These are phyloP conservation scores for Calonectris borealis DNA, from an alignment of 2,113 vertebrate genomes.

Conservation along the genomic window DNA sequence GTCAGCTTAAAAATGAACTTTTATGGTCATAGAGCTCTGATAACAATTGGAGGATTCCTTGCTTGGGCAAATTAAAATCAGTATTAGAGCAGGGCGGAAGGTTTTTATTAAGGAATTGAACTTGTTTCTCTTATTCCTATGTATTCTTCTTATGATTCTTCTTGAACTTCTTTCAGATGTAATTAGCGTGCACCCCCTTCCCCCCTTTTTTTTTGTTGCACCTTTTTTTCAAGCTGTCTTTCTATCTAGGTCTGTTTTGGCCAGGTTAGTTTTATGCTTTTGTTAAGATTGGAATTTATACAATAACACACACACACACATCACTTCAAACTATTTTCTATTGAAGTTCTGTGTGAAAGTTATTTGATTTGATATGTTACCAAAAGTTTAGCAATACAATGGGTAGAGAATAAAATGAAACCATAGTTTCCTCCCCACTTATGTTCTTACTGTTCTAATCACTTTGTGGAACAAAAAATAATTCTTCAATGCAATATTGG, in stretches of 20 bases:
- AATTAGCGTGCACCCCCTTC: not conserved
- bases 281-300: not conserved
- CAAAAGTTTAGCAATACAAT: not conserved
- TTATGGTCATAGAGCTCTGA: not conserved
- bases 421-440: not conserved
- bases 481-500: rapidly evolving
- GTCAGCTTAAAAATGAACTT: not conserved
- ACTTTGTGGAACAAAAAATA: not conserved
- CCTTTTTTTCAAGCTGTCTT: not conserved
- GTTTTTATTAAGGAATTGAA: not conserved
- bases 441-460: not conserved
- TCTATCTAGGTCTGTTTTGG: not conserved
- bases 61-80: not conserved
- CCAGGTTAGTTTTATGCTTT: not conserved
- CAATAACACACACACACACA: not conserved
- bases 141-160: not conserved
- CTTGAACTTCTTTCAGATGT: not conserved
- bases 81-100: not conserved
- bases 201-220: not conserved
- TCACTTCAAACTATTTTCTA: not conserved
- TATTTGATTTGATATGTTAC: not conserved
- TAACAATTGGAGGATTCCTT: not conserved
- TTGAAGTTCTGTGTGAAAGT: not conserved
- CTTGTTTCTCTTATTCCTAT: not conserved
- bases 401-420: not conserved